Conservation (phyloP, 2,113 vertebrate genomes). For the Phaethon lepturus region DNA sequence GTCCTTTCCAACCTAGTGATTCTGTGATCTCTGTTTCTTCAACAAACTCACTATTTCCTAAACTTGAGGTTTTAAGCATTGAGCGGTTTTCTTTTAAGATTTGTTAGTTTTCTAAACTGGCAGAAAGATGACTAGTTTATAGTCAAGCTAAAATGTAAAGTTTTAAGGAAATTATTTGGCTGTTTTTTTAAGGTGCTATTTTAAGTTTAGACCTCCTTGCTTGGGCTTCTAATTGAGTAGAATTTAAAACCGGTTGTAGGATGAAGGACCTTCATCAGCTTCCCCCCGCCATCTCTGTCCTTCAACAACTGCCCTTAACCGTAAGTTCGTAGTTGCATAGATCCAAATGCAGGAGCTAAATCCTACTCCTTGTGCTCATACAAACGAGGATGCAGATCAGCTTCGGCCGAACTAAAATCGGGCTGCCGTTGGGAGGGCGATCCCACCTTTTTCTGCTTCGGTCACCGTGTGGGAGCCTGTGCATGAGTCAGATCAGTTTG, state of each 20-base stretch:
- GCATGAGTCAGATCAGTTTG: fast-evolving
- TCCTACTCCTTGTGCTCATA: background rate
- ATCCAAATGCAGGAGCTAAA: background rate
- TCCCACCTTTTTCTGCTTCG: background rate
- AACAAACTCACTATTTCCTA: background rate
- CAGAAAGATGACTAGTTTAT: background rate
- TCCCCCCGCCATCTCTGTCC: background rate
- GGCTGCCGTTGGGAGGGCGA: background rate
- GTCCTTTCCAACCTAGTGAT: too few relatives aligned
- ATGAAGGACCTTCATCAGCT: background rate
- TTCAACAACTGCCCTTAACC: fast-evolving
- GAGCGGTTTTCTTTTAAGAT: background rate
- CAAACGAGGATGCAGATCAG: background rate
- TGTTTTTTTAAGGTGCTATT: fast-evolving
- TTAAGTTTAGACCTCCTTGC: background rate
- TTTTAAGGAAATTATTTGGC: background rate
- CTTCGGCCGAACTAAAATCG: fast-evolving
- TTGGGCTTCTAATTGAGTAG: background rate
- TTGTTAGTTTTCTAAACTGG: background rate
- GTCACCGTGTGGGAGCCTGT: background rate
- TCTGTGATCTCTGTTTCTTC: too few relatives aligned
- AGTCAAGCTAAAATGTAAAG: background rate
- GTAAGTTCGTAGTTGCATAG: fast-evolving
- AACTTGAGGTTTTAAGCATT: background rate
- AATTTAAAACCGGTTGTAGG: background rate